Conservation (phyloP, 2,888 invertebrate genomes). For the Leptopterna dolabrata region DNA sequence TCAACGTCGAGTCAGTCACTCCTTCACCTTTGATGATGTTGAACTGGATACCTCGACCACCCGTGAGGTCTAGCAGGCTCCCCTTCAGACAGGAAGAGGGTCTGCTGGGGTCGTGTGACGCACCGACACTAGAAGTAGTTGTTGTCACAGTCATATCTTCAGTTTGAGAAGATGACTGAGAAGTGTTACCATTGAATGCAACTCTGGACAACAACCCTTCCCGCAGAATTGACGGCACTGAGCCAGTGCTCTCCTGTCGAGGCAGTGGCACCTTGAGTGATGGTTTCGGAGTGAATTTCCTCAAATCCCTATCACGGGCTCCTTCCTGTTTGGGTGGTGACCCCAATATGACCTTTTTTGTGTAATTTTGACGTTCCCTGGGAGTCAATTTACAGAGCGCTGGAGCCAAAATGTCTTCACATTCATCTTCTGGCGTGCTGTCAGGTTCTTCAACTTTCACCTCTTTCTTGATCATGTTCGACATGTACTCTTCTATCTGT, state of each 20-base stretch:
- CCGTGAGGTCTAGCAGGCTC: not conserved
- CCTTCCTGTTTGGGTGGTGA: not conserved
- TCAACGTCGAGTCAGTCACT: constrained; percentile 27
- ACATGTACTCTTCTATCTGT: constrained; percentile 19
- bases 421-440: constrained; percentile 43
- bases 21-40: constrained; percentile 45
- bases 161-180: not conserved
- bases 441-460: constrained; percentile 39
- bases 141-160: constrained; percentile 15
- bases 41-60: not conserved
- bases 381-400: constrained; percentile 13
- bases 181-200: not conserved
- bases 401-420: constrained; percentile 21
- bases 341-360: constrained; percentile 40
- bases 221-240: not conserved
- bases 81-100: not conserved
- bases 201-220: constrained; percentile 23
- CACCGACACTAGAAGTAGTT: not conserved
- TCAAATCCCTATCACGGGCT: not conserved
- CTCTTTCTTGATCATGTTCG: not conserved
- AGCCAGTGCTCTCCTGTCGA: not conserved
- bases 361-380: constrained; percentile 21
- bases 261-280: constrained; percentile 26
- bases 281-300: constrained; percentile 16
- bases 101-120: not conserved